Base-by-base conservation (phyloP, 1,140 invertebrate species). In the Caenorhabditis briggsae region DNA sequence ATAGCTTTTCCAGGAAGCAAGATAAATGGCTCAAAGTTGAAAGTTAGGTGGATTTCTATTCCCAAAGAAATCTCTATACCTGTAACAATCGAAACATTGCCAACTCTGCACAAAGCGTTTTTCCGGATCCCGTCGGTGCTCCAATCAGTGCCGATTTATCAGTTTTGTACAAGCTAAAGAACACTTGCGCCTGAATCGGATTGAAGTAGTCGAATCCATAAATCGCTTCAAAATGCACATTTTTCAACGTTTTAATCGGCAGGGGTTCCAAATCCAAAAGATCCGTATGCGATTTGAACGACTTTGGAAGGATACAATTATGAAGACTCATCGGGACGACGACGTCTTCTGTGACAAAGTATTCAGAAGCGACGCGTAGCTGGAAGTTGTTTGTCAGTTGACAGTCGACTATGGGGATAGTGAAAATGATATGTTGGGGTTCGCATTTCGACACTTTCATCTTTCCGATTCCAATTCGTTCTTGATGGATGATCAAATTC, bases 131-230 rank as follows among this genome's bases (percentile, higher is more conserved):
- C 6, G 98, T 99, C 0, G 98, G 98, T 1, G 98, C 98, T 3
- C 98, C 98, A 14, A 99, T 93, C 1, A 99, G 93, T 5, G 98
- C 95, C 93, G 99, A 99, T 88, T 95, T 95, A 91, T 99, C 96
- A 0, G 96, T 97, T 92, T 99, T 95, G 93, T 98, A 99, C 0
- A 99, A 93, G 88, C 96, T 96, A 93, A 98, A 96, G 93, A 99
- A 99, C 59, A 99, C 96, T 93, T 99, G 98, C 7, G 97, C 99
- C 93, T 99, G 98, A 90, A 99, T 97, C 2, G 98, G 97, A 94
- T 99, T 99, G 93, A 99, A 99, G 93, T 98, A 97, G 0, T 95
- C 95, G 93, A 99, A 99, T 23, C 94, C 95, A 93, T 98, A 99
- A 2, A 99, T 92, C 50, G 94, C 93, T 93, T 98, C 95, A 90